These are phyloP conservation scores for Lottia gigantea DNA, from an alignment of 2,888 invertebrate species.

Conservation along the genomic window DNA sequence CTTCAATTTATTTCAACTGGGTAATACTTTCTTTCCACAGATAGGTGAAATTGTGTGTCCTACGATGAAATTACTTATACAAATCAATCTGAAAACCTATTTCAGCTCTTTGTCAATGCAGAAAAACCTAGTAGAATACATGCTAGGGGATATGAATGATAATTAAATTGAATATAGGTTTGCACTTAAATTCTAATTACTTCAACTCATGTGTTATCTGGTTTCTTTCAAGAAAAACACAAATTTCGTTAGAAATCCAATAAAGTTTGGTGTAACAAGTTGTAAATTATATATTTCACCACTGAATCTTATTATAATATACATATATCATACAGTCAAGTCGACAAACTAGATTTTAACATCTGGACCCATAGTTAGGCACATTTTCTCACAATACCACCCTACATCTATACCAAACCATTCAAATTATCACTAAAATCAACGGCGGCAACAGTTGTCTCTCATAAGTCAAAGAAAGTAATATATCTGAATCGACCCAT, in stretches of 20 bases:
- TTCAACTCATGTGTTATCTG: not conserved
- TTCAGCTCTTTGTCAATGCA: no score
- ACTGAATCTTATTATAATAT: not conserved
- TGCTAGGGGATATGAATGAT: no score
- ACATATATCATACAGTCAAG: not conserved
- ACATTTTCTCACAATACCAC: conserved; percentile 8
- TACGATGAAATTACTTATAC: no score
- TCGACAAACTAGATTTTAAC: not conserved
- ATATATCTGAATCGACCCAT: conserved; percentile 14
- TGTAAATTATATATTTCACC: conserved; percentile 10
- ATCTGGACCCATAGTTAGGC: conserved; percentile 2
- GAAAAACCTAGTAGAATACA: no score
- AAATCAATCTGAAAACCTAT: no score
- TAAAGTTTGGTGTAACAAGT: conserved; percentile 3
- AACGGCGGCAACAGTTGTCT: conserved; percentile 14
- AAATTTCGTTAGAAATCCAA: not conserved
- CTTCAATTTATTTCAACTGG: no score
- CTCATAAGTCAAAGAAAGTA: conserved; percentile 22
- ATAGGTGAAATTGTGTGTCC: no score
- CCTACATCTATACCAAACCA: conserved; percentile 1
- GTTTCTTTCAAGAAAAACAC: not conserved
- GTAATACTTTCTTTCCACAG: no score
- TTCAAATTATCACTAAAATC: conserved; percentile 21
- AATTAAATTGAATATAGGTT: not conserved
- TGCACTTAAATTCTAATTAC: conserved; percentile 4